Percentiles rank a stretch among this genome's conserved stretches.
Conservation (phyloP, 2,888 invertebrate genomes). For the Hyles lineata region DNA sequence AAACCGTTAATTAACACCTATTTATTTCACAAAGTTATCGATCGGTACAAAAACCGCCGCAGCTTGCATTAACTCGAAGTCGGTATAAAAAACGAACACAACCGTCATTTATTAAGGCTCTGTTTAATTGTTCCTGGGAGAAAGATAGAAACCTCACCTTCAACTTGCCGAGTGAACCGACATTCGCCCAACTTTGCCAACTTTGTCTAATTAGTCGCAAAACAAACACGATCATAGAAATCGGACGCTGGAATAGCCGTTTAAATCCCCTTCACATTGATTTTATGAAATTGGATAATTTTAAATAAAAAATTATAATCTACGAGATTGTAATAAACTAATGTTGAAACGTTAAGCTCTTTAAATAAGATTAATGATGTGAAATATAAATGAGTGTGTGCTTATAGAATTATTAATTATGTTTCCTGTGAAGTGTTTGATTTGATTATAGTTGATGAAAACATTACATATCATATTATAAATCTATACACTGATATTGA, state of each 20-base stretch:
- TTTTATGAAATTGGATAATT: not conserved
- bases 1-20: too few relatives aligned
- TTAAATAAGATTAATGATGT: too few relatives aligned
- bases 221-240: constrained; percentile 59
- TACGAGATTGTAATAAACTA: not conserved
- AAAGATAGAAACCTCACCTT: constrained; percentile 56
- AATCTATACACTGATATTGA: too few relatives aligned
- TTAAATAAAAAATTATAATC: not conserved
- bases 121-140: constrained; percentile 46
- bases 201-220: constrained; percentile 70
- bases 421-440: too few relatives aligned
- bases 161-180: constrained; percentile 51
- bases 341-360: not conserved
- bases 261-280: constrained; percentile 3
- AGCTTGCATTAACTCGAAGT: too few relatives aligned
- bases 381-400: too few relatives aligned
- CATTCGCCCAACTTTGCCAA: constrained; percentile 58
- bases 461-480: too few relatives aligned
- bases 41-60: too few relatives aligned
- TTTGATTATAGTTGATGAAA: too few relatives aligned
- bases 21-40: too few relatives aligned
- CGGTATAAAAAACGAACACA: not conserved
- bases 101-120: constrained; percentile 28
- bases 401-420: too few relatives aligned
- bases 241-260: constrained; percentile 48